Evolutionary conservation across 2,113 vertebrate genomes (phyloP).

Genomic region (Pterocles burchelli): DNA sequence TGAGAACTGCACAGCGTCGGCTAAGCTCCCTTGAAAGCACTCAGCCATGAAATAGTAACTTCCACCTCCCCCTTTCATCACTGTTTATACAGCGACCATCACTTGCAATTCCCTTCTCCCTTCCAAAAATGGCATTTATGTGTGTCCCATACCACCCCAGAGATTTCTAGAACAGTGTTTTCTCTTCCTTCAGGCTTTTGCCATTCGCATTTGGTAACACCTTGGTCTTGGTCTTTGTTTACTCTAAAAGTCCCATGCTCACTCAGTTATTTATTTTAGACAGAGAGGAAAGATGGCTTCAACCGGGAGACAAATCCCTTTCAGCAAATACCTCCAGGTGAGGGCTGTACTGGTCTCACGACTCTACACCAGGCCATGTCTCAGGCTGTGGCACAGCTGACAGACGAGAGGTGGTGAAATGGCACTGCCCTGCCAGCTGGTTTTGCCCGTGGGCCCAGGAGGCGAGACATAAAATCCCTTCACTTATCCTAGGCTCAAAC

Average conservation of each 20-base stretch:
- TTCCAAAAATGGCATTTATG: background rate
- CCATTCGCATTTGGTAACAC: background rate
- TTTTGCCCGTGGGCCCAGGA: background rate
- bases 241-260: background rate
- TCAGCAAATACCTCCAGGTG: background rate
- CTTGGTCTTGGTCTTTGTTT: background rate
- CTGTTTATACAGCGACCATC: background rate
- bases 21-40: background rate
- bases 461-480: background rate
- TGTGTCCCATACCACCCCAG: background rate
- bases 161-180: background rate
- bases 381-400: background rate
- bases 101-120: background rate
- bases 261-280: background rate
- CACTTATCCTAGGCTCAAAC: background rate
- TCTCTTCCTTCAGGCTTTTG: background rate
- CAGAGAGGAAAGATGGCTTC: background rate
- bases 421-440: fast-evolving
- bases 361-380: background rate
- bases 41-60: background rate
- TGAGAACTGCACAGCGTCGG: background rate
- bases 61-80: background rate
- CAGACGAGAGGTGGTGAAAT: background rate
- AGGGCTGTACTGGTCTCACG: background rate
- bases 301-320: background rate